Evolutionary conservation across 2,888 invertebrate species (phyloP), one percentile per base, ranked within the genome.

Genomic region (Mythimna vitellina): DNA sequence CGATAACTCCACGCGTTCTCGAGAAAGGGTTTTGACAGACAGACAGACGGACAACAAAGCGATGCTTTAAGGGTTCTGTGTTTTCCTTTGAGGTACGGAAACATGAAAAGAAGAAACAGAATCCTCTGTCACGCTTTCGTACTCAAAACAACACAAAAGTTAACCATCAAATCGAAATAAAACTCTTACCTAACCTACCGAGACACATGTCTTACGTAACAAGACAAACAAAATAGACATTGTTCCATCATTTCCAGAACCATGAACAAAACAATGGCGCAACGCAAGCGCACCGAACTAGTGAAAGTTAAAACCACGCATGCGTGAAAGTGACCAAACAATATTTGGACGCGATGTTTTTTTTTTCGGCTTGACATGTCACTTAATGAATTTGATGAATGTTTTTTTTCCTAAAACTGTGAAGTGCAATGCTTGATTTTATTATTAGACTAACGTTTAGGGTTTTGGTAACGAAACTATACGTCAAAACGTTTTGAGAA

Each of bases 261-360:
- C 77, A 69, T 77, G 81, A 81, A 80, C 70, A 25, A 78, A 72
- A 71, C 70, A 82, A 81, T 73, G 64, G 29, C 72, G 62, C 60
- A 61, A 65, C 72, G 62, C 60, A 61, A 64, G 73, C 82, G 68
- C 75, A 70, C 57, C 63, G 60, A 67, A 68, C 70, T 71, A 90
- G 92, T 90, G 93, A 93, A 93, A 92, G 92, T 92, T 86, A 84
- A 81, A 86, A 87, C 81, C 75, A 75, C 71, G 85, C 83, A 82
- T 85, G 89, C 87, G 91, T 88, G 91, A 92, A 90, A 90, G 89
- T 88, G 73, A 81, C 73, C 73, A 65, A 76, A 80, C 83, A 83
- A 85, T 84, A 86, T 89, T 90, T 83, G 87, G 84, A 76, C 76
- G 70, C 67, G 78, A 82, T 82, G 9, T 51, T 38, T 51, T 53